A percentile compares a stretch with the other conserved stretches of the same genome.
Evolutionary conservation across 2,888 invertebrate genomes (phyloP).

Genomic region (Leucophenga maculata): DNA sequence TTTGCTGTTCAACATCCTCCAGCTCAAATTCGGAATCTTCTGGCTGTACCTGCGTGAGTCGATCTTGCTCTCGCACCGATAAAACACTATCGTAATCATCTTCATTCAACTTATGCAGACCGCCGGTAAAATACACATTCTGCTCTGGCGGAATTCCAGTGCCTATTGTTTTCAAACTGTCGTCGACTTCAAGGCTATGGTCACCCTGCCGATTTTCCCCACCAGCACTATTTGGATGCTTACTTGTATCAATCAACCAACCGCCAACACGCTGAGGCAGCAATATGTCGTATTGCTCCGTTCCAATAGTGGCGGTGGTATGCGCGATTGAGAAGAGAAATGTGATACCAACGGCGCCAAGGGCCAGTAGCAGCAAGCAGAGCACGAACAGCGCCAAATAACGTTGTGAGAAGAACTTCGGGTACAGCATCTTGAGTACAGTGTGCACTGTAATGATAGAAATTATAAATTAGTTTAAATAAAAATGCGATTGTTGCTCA

Average conservation of each 20-base stretch:
- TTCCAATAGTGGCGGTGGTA: background rate
- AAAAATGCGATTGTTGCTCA: background rate
- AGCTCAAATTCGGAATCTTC: background rate
- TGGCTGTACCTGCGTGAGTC: slow-evolving; percentile 5
- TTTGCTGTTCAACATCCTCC: slow-evolving; percentile 22
- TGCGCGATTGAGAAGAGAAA: slow-evolving; percentile 40
- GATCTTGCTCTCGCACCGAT: slow-evolving; percentile 1
- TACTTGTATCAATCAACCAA: no score
- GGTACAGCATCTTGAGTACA: slow-evolving; percentile 45
- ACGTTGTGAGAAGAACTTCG: slow-evolving; percentile 51
- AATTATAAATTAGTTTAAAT: background rate
- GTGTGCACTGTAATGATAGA: background rate
- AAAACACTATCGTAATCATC: slow-evolving; percentile 8
- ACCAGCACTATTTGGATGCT: no score
- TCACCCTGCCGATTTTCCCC: no score
- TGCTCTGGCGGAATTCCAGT: no score
- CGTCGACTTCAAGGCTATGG: no score
- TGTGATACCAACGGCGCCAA: slow-evolving; percentile 46
- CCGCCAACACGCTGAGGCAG: background rate
- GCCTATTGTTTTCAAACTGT: no score
- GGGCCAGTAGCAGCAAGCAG: slow-evolving; percentile 43
- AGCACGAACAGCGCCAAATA: slow-evolving; percentile 47
- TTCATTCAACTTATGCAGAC: no score
- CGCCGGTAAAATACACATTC: no score
- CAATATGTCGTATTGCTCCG: slow-evolving; percentile 19